Base-by-base conservation (phyloP, 2,113 vertebrate species). In the Callopanchax toddi region DNA sequence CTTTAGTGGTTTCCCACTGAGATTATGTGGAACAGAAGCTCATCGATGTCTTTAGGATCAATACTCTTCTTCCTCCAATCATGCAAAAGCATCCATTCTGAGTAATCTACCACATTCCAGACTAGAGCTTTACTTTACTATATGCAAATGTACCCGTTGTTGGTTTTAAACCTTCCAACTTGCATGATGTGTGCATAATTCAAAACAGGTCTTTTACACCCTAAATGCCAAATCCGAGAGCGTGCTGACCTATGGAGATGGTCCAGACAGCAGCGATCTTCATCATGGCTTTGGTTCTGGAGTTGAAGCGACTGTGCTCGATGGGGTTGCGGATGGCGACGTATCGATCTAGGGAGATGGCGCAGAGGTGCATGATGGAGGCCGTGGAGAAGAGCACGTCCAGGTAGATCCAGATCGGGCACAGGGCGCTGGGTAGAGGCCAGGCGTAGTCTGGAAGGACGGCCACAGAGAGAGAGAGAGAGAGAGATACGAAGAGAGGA, bases 211-310 rank as follows among this genome's bases (percentile, higher is more conserved):
- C 4, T 29, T 44, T 58, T 3, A 7, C 42, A 59, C 44, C n/a
- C 11, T 25, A n/a, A 61, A 26, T 51, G 46, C 26, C 10, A 11
- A 26, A 23, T 40, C 16, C 25, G 18, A 60, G 16, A 15, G 25
- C 0, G 1, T 3, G 55, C 87, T 95, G 91, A 99, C 97, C 96
- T 91, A 98, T 94, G 29, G 96, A 98, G 77, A 99, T 98, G 91
- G 97, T 98, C 97, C 97, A 99, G 85, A 99, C 97, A 0, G 96
- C 97, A 54, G 96, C 96, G 73, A 99, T 98, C 93, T 99, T 99
- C 93, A 99, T 92, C 93, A 97, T 95, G 86, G 97, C 97, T 91
- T 98, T 99, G 93, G 97, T 99, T 86, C 96, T 93, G 72, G 97
- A 99, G 92, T 99, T 98, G 92, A 99, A 99, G 89, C 96, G 96